These are phyloP conservation scores for Vicugna pacos DNA, from an alignment of 2,113 vertebrate genomes.

Conservation along the genomic window DNA sequence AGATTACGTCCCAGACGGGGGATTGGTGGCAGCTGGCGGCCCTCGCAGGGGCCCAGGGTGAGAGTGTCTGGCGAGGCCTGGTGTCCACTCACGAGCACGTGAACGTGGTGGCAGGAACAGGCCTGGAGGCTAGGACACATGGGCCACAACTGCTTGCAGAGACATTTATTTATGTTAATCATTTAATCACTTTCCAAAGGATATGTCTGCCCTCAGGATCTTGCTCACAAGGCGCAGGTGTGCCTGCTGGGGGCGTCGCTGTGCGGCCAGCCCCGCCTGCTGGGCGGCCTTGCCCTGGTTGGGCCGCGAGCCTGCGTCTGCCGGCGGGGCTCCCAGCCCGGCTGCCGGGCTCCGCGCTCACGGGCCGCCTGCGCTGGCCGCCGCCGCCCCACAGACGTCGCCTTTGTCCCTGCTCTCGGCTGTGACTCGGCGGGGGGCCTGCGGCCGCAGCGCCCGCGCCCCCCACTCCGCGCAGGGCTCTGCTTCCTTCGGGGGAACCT, in stretches of 20 bases:
- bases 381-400: rapidly evolving
- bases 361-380: too few species aligned
- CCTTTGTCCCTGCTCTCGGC: not conserved
- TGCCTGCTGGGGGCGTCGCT: not conserved
- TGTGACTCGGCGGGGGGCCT: rapidly evolving
- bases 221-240: rapidly evolving
- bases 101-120: rapidly evolving
- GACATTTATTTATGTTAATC: not conserved
- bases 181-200: not conserved
- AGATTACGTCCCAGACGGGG: not conserved
- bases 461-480: rapidly evolving
- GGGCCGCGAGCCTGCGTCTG: too few species aligned
- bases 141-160: not conserved
- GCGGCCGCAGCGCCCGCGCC: too few species aligned
- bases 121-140: not conserved
- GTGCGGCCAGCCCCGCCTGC: rapidly evolving
- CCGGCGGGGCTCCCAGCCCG: too few species aligned
- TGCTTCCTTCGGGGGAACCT: rapidly evolving
- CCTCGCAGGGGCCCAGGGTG: rapidly evolving
- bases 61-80: rapidly evolving
- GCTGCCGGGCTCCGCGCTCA: too few species aligned
- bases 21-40: rapidly evolving
- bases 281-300: not conserved
- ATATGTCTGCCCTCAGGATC: rapidly evolving
- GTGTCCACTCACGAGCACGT: rapidly evolving